These are phyloP conservation scores for Drosophila bocki DNA, from an alignment of 1,140 invertebrate species.

Conservation along the genomic window DNA sequence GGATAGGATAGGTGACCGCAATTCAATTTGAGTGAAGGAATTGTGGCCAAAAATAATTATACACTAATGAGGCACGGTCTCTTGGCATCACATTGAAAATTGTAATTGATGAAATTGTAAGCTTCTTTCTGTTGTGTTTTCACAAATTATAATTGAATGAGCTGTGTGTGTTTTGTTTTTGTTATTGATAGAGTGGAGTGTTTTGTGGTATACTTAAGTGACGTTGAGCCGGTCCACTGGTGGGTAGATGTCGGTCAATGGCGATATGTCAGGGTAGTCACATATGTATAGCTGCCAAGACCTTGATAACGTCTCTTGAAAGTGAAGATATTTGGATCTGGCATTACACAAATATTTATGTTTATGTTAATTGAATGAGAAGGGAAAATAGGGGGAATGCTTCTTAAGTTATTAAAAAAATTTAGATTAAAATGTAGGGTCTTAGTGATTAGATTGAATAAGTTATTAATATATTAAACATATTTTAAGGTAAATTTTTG, in stretches of 20 bases:
- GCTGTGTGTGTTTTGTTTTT: slow-evolving; percentile 22
- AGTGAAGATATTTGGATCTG: slow-evolving; percentile 18
- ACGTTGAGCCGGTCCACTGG: slow-evolving; percentile 38
- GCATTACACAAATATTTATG: slow-evolving; percentile 12
- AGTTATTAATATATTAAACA: not conserved
- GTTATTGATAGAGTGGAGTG: slow-evolving; percentile 40
- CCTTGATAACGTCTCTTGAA: slow-evolving; percentile 35
- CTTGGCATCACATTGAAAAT: slow-evolving; percentile 3
- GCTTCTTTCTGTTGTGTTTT: slow-evolving; percentile 16
- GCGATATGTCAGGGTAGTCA: slow-evolving; percentile 6
- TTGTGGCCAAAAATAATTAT: slow-evolving; percentile 50
- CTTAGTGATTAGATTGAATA: not conserved
- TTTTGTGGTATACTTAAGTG: slow-evolving; percentile 33
- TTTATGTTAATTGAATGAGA: slow-evolving; percentile 6
- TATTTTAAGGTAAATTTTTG: not conserved
- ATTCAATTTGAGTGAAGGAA: slow-evolving; percentile 58
- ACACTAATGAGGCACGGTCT: slow-evolving; percentile 42
- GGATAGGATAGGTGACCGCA: slow-evolving; percentile 47
- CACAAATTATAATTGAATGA: slow-evolving; percentile 40
- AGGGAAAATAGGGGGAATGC: not conserved
- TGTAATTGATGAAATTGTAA: slow-evolving; percentile 35
- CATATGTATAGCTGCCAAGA: not conserved
- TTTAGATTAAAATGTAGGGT: not conserved
- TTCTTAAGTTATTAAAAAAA: not conserved
- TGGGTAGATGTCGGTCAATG: slow-evolving; percentile 32